These are phyloP conservation scores for Carollia perspicillata DNA, from an alignment of 2,113 vertebrate species.

Conservation along the genomic window DNA sequence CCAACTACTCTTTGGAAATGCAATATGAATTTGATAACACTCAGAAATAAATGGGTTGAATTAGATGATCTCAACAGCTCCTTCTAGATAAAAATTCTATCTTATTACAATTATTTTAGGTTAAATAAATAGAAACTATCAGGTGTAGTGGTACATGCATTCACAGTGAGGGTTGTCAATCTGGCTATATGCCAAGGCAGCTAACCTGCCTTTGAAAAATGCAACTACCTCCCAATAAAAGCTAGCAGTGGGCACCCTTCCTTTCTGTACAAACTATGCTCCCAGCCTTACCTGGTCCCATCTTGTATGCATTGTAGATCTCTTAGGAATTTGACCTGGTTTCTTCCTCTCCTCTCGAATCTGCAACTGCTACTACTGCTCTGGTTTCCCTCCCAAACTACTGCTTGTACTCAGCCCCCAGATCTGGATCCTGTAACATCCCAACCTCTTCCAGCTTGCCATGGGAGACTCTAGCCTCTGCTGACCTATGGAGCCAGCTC, in stretches of 20 bases:
- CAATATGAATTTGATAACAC: slow-evolving; percentile 4
- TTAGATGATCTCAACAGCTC: neutral
- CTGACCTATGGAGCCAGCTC: neutral
- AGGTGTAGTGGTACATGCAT: neutral
- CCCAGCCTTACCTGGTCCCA: neutral
- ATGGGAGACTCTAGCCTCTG: neutral
- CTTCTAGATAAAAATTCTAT: neutral
- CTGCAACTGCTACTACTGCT: neutral
- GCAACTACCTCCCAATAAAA: neutral
- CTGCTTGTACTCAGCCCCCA: neutral
- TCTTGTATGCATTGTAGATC: neutral
- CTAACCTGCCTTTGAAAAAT: neutral
- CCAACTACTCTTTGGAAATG: slow-evolving; percentile 4
- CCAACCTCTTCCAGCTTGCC: neutral
- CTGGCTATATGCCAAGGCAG: neutral
- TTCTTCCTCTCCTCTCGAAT: neutral
- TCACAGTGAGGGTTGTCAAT: neutral
- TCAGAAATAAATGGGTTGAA: slow-evolving; percentile 2
- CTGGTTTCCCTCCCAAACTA: neutral
- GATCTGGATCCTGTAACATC: neutral
- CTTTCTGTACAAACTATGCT: neutral
- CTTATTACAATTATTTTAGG: slow-evolving; percentile 38
- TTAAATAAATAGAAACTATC: slow-evolving; percentile 12
- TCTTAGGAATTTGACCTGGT: neutral
- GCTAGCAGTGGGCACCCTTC: neutral